Evolutionary conservation across 1,140 invertebrate genomes (phyloP), one percentile per base, ranked within the genome.

Genomic region (Drosophila repleta): DNA sequence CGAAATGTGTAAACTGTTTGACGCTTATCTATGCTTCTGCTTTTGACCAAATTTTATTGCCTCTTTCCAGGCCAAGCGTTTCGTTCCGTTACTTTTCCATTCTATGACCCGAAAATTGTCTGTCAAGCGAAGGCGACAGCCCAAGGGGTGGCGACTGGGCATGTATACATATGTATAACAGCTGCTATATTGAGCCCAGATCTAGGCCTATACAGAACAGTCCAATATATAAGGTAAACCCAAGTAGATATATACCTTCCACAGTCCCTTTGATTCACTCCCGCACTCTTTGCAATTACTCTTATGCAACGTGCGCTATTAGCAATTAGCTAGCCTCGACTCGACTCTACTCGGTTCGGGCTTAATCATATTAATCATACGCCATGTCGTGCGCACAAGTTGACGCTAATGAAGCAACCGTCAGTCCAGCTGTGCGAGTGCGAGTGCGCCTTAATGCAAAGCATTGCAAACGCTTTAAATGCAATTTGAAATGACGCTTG

Each of bases 31-130:
- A 61, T 87, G 66, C 67, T 70, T 69, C 74, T 77, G 66, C 75
- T 79, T 78, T 88, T 88, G 83, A 82, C 82, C 83, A 87, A 87
- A 88, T 87, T 87, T 87, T 87, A 87, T 87, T 87, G 82, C 83
- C 82, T 68, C 70, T 76, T 88, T 87, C 83, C 82, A 87, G 82
- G 82, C 78, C 78, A 85, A 85, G 63, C 75, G 63, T 67, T 73
- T 66, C 56, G 51, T 85, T 85, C 82, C 68, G 53, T 53, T 71
- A 32, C 29, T 29, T 53, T 29, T 15, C 66, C 60, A 55, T 48
- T 21, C 55, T 13, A 29, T 24, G 15, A 41, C 39, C 46, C 55
- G 21, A 45, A 45, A 52, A 52, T 52, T 52, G 29, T 18, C 49
- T 52, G 29, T 35, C 15, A 11, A 10, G 49, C 6, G 7, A 5